Evolutionary conservation across 2,113 vertebrate genomes (phyloP), one percentile per base, ranked within the genome.

Genomic region (Petrocephalus zakoni): DNA sequence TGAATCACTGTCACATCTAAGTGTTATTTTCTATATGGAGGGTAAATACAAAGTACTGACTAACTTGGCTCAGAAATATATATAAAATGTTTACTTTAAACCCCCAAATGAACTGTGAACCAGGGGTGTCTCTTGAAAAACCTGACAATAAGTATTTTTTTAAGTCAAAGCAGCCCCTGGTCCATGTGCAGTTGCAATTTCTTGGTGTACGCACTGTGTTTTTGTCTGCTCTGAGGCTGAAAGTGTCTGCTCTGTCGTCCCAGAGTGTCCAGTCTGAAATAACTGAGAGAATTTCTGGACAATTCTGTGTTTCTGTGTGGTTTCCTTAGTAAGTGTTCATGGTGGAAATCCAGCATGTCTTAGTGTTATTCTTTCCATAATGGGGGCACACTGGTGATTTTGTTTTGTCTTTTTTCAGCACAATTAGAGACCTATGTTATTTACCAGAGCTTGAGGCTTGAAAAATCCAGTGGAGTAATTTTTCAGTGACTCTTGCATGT

Each of bases 101-200:
- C 34, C 15, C 13, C 11, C 1, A 2, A 52, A 75, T 7, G 46
- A 29, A 37, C 34, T 68, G 13, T 46, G 49, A 84, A 68, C 47
- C 42, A 85, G 61, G 42, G 37, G 29, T 81, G 17, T 52, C 72
- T 25, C 25, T 29, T 13, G 11, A 29, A 87, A 49, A 37, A 1
- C 53, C 42, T 51, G 82, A 89, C 51, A 42, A 42, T 10, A 51
- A 88, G 29, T 47, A 15, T 29, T 85, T 64, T 84, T 72, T 17
- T 21, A 89, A 89, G 82, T 72, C 82, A 68, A n/a, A 89, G 68
- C 84, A 81, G 58, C 8, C 47, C 37, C 21, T 22, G 51, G n/a
- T 72, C 78, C 85, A 81, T 22, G 7, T 1, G 29, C 72, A 82
- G 37, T 25, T 87, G 89, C 61, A 19, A 81, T 51, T 89, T 89